These are phyloP conservation scores for Paraescarpia echinospica DNA, from an alignment of 1,140 invertebrate species.

Conservation along the genomic window DNA sequence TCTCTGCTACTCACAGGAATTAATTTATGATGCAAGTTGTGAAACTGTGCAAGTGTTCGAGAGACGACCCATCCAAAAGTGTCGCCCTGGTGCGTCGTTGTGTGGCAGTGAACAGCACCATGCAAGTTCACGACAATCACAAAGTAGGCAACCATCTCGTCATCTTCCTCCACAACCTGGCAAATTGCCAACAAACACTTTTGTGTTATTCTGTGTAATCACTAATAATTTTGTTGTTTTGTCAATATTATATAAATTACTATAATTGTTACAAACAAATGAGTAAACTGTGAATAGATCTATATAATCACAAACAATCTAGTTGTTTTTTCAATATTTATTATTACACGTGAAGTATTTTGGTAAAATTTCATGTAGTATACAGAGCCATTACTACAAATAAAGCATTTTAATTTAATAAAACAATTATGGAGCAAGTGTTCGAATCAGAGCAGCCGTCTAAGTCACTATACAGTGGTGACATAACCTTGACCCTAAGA, in stretches of 20 bases:
- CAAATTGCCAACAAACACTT: constrained; percentile 13
- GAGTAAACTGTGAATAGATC: no score
- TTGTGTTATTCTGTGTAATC: neutral
- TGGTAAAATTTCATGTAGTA: no score
- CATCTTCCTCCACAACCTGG: constrained; percentile 75
- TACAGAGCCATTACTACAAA: no score
- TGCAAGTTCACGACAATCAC: constrained; percentile 78
- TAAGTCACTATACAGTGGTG: neutral
- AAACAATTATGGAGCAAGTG: no score
- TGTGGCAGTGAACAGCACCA: constrained; percentile 59
- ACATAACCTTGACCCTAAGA: neutral
- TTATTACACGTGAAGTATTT: no score
- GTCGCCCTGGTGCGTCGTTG: constrained; percentile 32
- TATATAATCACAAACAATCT: no score
- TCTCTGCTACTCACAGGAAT: constrained; percentile 56
- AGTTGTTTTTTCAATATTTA: no score
- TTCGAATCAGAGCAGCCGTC: neutral
- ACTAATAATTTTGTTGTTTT: no score
- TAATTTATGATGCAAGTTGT: constrained; percentile 81
- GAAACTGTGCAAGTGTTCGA: constrained; percentile 78
- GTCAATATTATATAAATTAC: no score
- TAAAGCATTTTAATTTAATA: no score
- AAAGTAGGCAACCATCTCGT: constrained; percentile 71
- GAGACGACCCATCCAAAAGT: constrained; percentile 74
- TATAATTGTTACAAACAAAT: no score